These are phyloP conservation scores for Cervus canadensis DNA, from an alignment of 2,113 vertebrate genomes.

Conservation along the genomic window DNA sequence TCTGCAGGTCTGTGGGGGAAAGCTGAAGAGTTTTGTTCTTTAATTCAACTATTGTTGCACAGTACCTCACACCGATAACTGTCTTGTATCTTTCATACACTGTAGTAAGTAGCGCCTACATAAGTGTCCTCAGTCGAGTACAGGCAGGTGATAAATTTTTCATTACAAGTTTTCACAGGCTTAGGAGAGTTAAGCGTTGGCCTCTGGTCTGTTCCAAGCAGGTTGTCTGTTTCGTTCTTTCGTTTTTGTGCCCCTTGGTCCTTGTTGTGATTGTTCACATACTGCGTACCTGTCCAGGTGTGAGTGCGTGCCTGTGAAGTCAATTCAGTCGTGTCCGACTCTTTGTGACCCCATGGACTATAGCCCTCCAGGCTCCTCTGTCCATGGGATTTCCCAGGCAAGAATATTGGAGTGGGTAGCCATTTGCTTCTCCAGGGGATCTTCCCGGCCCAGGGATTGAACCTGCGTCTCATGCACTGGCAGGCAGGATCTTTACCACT, in stretches of 20 bases:
- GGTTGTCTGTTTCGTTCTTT: neutral
- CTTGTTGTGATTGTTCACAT: neutral
- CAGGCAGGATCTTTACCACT: neutral
- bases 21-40: neutral
- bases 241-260: neutral
- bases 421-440: neutral
- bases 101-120: neutral
- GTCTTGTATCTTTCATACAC: neutral
- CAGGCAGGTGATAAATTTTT: neutral
- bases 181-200: neutral
- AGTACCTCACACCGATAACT: neutral
- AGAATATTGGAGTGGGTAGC: neutral
- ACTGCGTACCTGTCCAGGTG: neutral
- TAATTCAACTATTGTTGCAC: neutral
- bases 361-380: neutral
- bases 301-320: neutral
- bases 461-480: accelerated
- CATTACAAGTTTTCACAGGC: neutral
- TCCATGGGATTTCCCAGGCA: neutral
- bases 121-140: neutral
- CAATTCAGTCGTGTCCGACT: neutral
- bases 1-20: neutral
- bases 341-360: neutral
- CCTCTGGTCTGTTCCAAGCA: neutral
- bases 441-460: neutral